Base-by-base conservation (phyloP, 2,888 invertebrate genomes). In the Sarcophaga variegata region DNA sequence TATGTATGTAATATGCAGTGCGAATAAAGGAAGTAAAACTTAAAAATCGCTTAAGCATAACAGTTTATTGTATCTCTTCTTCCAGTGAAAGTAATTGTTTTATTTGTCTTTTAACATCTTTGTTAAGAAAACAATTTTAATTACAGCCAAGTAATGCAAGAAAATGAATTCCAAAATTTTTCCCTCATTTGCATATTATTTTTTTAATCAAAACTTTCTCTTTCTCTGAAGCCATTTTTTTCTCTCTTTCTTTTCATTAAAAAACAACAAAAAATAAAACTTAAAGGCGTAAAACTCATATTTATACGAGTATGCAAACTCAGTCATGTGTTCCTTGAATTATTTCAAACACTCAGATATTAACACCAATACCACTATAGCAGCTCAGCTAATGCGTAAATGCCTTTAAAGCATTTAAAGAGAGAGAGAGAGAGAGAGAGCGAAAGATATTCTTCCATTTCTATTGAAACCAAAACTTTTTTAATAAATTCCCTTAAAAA, bases 401-500 rank as follows among this genome's bases (percentile, higher is more conserved):
- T 62, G 63, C 62, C 49, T 63, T 79, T 54, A 14, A 63, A 4
- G 17, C 54, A 54, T 54, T 49, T 49, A 49, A 49, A 11, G n/a
- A 11, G 5, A 6, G 6, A 4, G 27, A 4, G 27, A 11, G 5
- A 6, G 6, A 4, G 27, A 4, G 27, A 5, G 6, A 25, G 22
- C 17, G 3, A 54, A 25, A 27, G 17, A 22, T 20, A 20, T 49
- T 4, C 10, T 62, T 10, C 2, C 17, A 20, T 0, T 37, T 37
- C 10, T 37, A 10, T 2, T 37, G 2, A 69, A 69, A 20, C 2
- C 45, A 69, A 69, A 69, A 8, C 54, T 70, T 70, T 59, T 59
- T 71, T 59, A 59, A 71, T 71, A 71, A 71, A 71, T 71, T 71
- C 54, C 17, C 27, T 70, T 54, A 22, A 25, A 70, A 20, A 27